Conservation (phyloP, 2,888 invertebrate genomes). For the Amblyteles armatorius region DNA sequence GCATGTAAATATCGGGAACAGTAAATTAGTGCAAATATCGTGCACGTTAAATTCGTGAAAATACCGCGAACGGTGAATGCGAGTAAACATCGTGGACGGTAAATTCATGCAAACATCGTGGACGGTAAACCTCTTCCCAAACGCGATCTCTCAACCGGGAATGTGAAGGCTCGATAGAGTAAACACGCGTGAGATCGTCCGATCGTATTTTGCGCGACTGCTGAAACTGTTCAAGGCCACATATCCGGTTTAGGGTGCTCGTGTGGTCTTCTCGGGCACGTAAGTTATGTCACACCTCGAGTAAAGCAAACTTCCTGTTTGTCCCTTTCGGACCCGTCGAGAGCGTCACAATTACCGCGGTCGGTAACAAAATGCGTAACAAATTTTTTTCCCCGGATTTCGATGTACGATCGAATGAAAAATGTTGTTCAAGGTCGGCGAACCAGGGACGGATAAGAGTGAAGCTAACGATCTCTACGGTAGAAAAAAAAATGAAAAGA, state of each 20-base stretch:
- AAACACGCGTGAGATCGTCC: background rate
- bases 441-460: background rate
- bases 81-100: too few relatives aligned
- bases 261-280: constrained; percentile 2
- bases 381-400: too few relatives aligned
- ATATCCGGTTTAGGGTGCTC: background rate
- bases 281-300: background rate
- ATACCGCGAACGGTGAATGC: too few relatives aligned
- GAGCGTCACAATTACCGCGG: too few relatives aligned
- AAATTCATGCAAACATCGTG: too few relatives aligned
- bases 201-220: constrained; percentile 2
- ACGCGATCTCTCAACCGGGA: background rate
- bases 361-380: too few relatives aligned
- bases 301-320: constrained; percentile 22
- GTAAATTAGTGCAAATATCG: too few relatives aligned
- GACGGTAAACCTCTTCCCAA: background rate
- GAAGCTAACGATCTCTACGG: background rate
- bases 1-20: too few relatives aligned
- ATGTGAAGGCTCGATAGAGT: background rate
- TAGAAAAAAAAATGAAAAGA: background rate
- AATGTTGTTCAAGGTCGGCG: too few relatives aligned
- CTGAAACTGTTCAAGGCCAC: background rate
- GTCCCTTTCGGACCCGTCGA: background rate
- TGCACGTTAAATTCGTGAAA: too few relatives aligned
- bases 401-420: too few relatives aligned